Percentiles rank a stretch among this genome's conserved stretches.
phyloP scores from a whole-genome alignment of 2,797 vertebrate genomes.

The Semotilus atromaculatus region DNA sequence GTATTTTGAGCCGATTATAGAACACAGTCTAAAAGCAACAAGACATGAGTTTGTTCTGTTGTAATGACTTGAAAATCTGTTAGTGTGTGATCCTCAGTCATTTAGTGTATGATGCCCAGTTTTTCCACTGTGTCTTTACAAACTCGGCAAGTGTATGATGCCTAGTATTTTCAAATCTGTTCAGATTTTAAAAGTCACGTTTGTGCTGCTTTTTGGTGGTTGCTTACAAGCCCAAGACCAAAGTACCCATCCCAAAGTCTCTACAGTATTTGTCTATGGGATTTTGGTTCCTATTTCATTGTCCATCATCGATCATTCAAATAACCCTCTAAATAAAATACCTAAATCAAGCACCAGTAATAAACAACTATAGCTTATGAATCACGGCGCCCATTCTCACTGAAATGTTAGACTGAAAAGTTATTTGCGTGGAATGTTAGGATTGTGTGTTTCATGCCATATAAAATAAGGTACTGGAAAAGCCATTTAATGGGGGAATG shows the following conservation, averaged over 20 bases:
- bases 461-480: conserved; percentile 61
- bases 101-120: no score
- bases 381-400: neutral
- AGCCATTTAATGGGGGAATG: conserved; percentile 56
- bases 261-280: neutral
- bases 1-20: no score
- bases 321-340: neutral
- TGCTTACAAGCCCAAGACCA: neutral
- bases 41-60: no score
- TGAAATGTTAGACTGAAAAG: conserved; percentile 32
- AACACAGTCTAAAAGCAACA: neutral
- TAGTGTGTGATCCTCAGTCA: no score
- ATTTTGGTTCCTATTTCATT: neutral
- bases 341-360: neutral
- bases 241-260: neutral
- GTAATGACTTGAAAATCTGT: no score
- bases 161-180: neutral
- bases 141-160: neutral
- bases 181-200: neutral
- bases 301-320: neutral
- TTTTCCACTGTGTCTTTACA: no score
- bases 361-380: neutral
- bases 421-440: conserved; percentile 41
- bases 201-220: neutral
- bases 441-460: conserved; percentile 49